Conservation (phyloP, 2,113 vertebrate species). For the Oxyruncus cristatus region DNA sequence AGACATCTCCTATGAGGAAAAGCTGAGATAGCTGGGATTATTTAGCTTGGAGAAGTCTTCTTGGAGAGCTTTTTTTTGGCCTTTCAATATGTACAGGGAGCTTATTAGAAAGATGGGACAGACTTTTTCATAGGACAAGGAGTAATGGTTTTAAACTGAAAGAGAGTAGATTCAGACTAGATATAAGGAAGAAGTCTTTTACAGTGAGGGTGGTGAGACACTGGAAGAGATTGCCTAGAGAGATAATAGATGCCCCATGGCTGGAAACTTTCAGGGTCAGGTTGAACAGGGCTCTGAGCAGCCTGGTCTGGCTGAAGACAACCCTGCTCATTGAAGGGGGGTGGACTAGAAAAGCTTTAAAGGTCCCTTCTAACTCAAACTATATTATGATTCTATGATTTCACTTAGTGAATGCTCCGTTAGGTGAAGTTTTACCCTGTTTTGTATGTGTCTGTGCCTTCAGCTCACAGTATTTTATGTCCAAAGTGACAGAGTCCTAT, state of each 20-base stretch:
- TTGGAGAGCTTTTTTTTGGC: not conserved
- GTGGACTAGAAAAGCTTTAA: not conserved
- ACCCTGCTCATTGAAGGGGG: not conserved
- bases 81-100: not conserved
- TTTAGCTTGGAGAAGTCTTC: not conserved
- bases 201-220: not conserved
- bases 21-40: not conserved
- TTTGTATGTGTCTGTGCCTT: not conserved
- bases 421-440: not conserved
- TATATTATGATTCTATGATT: not conserved
- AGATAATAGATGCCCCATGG: not conserved
- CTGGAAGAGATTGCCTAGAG: not conserved
- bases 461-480: not conserved
- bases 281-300: not conserved
- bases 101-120: not conserved
- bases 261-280: not conserved
- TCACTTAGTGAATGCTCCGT: not conserved
- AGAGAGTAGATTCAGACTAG: not conserved
- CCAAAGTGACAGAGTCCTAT: not conserved
- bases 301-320: not conserved
- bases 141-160: not conserved
- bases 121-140: not conserved
- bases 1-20: not conserved
- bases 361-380: not conserved
- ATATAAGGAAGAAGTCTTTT: not conserved